Base-by-base conservation (phyloP, 2,113 vertebrate genomes). In the Ochotona curzoniae region DNA sequence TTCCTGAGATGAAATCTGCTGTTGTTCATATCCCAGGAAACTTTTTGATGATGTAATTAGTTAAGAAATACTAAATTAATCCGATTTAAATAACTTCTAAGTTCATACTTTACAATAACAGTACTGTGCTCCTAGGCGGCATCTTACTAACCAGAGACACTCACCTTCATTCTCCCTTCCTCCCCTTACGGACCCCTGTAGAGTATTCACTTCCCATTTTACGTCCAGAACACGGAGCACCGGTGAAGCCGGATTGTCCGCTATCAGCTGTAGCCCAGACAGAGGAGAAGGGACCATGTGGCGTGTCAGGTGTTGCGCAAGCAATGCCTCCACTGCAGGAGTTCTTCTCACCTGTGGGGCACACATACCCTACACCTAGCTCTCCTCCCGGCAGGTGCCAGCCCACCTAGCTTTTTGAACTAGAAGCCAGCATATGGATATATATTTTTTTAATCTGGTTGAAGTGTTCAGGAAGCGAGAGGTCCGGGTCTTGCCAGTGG, bases 181-280 rank as follows among this genome's bases (percentile, higher is more conserved):
- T 1, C 23, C 15, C 71, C 15, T 70, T n/a, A 63, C 2, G 38
- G 9, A 57, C 23, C 35, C 63, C 87, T 15, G 15, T 15, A 87
- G 79, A 61, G 25, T 61, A 23, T n/a, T 76, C 71, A 17, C 66
- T 94, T 93, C 63, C 57, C 25, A 38, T 61, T 93, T 93, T 64
- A 61, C 9, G 12, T 51, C 28, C 70, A 83, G 44, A 63, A 66
- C 86, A 71, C 10, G 54, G 60, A n/a, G 26, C 28, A 89, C 69
- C 47, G 9, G 1, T 28, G 44, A 63, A 78, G 44, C 44, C 28
- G 35, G 28, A 7, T 49, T 28, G 23, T 61, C 82, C 64, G 49
- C 35, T 74, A 14, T 47, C 25, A 30, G 51, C 67, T 83, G 47
- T 63, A 81, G n/a, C 8, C n/a, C 38, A 51, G 12, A 61, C 54